Base-by-base conservation (phyloP, 1,140 invertebrate species). In the Trichonephila inaurata region DNA sequence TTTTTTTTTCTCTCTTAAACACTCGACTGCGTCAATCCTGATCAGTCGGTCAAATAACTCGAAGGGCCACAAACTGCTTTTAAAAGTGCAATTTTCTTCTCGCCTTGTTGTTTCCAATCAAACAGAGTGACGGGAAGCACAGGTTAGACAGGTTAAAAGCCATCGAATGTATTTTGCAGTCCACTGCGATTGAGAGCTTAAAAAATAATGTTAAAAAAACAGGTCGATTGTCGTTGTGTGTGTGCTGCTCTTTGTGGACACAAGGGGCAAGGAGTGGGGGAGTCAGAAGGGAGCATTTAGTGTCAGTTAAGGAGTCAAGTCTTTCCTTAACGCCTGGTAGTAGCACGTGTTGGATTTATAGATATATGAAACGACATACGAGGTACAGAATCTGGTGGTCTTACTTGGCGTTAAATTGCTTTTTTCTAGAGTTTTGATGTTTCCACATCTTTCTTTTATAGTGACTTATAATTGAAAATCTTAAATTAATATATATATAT, bases 141-240 rank as follows among this genome's bases (percentile, higher is more conserved):
- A 88, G 86, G 92, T 89, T 62, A 93, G 92, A 89, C 92, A 93
- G 92, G 92, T 93, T 93, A 93, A 93, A 93, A 93, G 92, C 91
- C 91, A 92, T 92, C 77, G 28, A 86, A 82, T 83, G 89, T 83
- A 44, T 91, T 91, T 77, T 33, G 69, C 69, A 77, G 89, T 90
- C 69, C 82, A n/a, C 51, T 64, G 92, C 92, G 85, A 93, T 93
- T 88, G 92, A 93, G 92, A 93, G 92, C 86, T 93, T 88, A 60
- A 62, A 40, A 91, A 89, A 89, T 69, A 87, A 33, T 64, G 85
- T n/a, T 51, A 24, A 60, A 51, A 83, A 83, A 83, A 58, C 82
- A 83, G 82, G 44, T 64, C 81, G 83, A 93, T 93, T 93, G 92
- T 93, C 92, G 66, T 40, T 81, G 82, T 91, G 89, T 91, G 89